These are phyloP conservation scores for Hylia prasina DNA, from an alignment of 2,113 vertebrate species.

Conservation along the genomic window DNA sequence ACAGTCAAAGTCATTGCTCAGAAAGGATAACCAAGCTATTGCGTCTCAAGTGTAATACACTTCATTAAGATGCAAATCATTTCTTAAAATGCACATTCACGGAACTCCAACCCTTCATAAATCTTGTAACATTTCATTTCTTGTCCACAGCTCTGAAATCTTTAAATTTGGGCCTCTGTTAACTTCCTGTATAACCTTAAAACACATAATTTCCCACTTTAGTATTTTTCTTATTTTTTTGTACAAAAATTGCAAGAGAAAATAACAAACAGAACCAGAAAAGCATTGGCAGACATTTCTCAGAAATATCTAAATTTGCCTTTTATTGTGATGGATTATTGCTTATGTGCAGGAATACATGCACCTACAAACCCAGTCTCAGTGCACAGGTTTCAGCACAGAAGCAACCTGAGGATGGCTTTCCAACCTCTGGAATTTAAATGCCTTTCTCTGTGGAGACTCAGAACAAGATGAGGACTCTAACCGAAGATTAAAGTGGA, in stretches of 20 bases:
- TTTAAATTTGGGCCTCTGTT: neutral
- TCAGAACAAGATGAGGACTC: neutral
- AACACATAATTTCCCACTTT: neutral
- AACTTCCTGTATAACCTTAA: neutral
- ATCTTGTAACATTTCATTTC: conserved; percentile 35
- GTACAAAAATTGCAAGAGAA: neutral
- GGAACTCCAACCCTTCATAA: conserved; percentile 45
- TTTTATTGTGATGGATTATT: neutral
- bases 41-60: conserved; percentile 22
- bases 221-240: neutral
- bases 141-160: conserved; percentile 8
- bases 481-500: neutral
- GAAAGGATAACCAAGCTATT: conserved; percentile 51
- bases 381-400: neutral
- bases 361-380: neutral
- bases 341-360: neutral
- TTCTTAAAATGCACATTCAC: conserved; percentile 15
- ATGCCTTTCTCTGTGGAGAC: neutral
- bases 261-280: neutral
- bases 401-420: neutral
- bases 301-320: neutral
- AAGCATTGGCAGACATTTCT: neutral
- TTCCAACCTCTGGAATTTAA: neutral
- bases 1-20: conserved; percentile 34
- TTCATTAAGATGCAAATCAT: conserved; percentile 62